Percentiles rank a stretch among this genome's conserved stretches.
These are phyloP conservation scores for Petrolisthes cinctipes DNA, from an alignment of 2,888 invertebrate species.

Conservation along the genomic window DNA sequence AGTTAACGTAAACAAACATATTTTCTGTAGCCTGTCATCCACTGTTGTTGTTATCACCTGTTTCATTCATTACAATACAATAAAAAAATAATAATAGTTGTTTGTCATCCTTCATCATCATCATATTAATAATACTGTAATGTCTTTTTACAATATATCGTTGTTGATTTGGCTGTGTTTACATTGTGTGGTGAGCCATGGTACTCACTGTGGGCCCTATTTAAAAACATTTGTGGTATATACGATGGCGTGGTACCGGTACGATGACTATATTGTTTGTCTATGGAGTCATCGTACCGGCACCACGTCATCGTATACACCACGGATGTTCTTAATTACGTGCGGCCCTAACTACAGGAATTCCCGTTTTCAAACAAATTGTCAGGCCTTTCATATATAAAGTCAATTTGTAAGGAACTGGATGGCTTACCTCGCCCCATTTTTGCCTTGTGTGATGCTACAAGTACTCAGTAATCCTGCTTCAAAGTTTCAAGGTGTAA, in stretches of 20 bases:
- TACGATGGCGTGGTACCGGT: too few species aligned
- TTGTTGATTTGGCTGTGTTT: too few species aligned
- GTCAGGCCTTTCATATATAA: neutral
- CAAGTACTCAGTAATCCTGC: neutral
- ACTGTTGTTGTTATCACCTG: neutral
- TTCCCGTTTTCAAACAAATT: slow-evolving; percentile 42
- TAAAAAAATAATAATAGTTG: neutral
- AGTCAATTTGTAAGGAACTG: neutral
- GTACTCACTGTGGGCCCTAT: too few species aligned
- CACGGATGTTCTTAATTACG: neutral
- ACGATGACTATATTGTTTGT: too few species aligned
- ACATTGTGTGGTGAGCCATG: too few species aligned
- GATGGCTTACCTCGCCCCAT: slow-evolving; percentile 39
- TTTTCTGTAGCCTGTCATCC: neutral
- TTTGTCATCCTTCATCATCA: neutral
- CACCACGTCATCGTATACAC: too few species aligned
- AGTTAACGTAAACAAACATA: neutral
- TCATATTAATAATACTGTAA: neutral
- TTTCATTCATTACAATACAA: neutral
- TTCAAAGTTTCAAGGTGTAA: slow-evolving; percentile 36
- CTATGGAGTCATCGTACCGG: neutral
- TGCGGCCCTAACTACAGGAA: slow-evolving; percentile 23
- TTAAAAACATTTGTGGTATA: too few species aligned
- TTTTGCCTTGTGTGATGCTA: slow-evolving; percentile 8
- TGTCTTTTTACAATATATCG: neutral